Percentiles rank a stretch among this genome's conserved stretches.
Conservation (phyloP, 2,797 vertebrate genomes). For the Nasua narica region DNA sequence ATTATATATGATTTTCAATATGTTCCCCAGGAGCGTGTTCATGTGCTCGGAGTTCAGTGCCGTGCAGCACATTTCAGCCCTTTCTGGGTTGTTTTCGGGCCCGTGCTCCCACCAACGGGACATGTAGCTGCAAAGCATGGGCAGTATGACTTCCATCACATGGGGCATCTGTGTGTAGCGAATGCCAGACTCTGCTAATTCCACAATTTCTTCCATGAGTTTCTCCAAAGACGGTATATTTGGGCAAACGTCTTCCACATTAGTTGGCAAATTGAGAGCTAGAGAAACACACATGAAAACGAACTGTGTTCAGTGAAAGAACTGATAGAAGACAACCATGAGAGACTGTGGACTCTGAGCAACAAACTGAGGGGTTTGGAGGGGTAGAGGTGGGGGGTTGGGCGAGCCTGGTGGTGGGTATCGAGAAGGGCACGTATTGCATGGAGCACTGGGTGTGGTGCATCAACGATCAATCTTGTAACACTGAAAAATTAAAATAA, state of each 20-base stretch:
- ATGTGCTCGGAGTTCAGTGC: constrained; percentile 94
- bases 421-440: too few relatives aligned
- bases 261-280: constrained; percentile 89
- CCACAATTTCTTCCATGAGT: constrained; percentile 94
- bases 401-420: too few relatives aligned
- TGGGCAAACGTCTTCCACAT: constrained; percentile 90
- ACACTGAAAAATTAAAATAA: too few relatives aligned
- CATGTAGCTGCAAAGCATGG: constrained; percentile 97
- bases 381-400: too few relatives aligned
- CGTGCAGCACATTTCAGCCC: constrained; percentile 90
- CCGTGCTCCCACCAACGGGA: constrained; percentile 98
- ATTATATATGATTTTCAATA: constrained; percentile 97
- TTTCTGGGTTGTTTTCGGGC: constrained; percentile 87
- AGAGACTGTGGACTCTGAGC: too few relatives aligned
- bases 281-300: background rate
- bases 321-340: too few relatives aligned
- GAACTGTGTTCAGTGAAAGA: background rate
- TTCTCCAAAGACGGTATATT: constrained; percentile 92
- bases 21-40: constrained; percentile 95
- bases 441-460: too few relatives aligned
- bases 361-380: too few relatives aligned
- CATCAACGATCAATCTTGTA: too few relatives aligned
- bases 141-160: constrained; percentile 92
- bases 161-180: constrained; percentile 97
- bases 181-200: constrained; percentile 93